Percentiles rank a stretch among this genome's conserved stretches.
phyloP scores from a whole-genome alignment of 2,888 invertebrate genomes.

The Macaria liturata region DNA sequence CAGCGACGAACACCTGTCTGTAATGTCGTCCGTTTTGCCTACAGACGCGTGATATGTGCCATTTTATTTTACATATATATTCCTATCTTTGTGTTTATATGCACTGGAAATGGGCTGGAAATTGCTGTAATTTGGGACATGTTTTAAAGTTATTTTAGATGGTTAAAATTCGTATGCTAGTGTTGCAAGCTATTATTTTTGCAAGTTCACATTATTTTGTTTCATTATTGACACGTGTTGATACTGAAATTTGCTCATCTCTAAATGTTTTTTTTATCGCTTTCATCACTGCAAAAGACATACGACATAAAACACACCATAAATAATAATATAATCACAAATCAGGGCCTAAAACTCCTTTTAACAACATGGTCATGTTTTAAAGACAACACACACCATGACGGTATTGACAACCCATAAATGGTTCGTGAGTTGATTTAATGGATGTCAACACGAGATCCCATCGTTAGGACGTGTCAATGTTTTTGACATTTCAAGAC shows the following conservation, averaged over 20 bases:
- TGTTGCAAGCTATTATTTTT: too few relatives aligned
- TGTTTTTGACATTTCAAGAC: constrained; percentile 22
- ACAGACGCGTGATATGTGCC: constrained; percentile 7
- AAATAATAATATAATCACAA: constrained; percentile 11
- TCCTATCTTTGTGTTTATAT: not conserved
- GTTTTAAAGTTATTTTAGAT: too few relatives aligned
- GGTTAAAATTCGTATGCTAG: too few relatives aligned
- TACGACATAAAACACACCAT: constrained; percentile 3
- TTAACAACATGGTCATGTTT: constrained; percentile 21
- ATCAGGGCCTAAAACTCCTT: constrained; percentile 18
- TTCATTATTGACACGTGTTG: too few relatives aligned
- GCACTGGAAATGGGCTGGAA: not conserved
- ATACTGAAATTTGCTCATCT: too few relatives aligned
- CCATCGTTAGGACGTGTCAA: constrained; percentile 29
- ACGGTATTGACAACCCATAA: constrained; percentile 30
- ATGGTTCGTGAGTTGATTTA: constrained; percentile 31
- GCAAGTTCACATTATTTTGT: too few relatives aligned
- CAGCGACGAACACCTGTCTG: constrained; percentile 64
- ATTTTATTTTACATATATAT: constrained; percentile 19
- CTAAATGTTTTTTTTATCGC: too few relatives aligned
- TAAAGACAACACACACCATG: constrained; percentile 16
- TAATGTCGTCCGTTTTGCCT: constrained; percentile 41
- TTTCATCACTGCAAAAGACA: too few relatives aligned
- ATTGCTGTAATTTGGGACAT: not conserved
- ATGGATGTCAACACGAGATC: constrained; percentile 34